phyloP scores from a whole-genome alignment of 1,140 invertebrate genomes.

The Aphelenchoides besseyi region DNA sequence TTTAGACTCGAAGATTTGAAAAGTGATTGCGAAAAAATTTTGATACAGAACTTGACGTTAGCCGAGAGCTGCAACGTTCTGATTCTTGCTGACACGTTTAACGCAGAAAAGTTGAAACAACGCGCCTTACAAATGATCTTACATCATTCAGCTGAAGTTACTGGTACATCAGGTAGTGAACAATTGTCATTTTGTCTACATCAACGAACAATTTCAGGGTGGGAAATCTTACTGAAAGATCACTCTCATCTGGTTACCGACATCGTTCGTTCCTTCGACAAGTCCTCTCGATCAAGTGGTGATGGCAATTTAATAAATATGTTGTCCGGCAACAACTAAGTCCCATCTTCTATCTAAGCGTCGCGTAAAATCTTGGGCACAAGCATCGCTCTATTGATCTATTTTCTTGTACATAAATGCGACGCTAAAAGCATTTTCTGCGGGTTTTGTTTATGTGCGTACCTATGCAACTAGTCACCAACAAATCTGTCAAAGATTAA shows the following conservation, averaged over 20 bases:
- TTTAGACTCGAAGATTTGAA: conserved; percentile 54
- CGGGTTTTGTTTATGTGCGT: no score
- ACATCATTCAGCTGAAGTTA: conserved; percentile 47
- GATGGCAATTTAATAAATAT: not conserved
- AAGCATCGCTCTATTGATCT: no score
- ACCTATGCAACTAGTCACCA: no score
- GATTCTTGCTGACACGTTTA: conserved; percentile 55
- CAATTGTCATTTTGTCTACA: not conserved
- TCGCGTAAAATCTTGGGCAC: no score
- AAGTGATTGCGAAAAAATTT: conserved; percentile 51
- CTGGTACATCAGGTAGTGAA: conserved; percentile 40
- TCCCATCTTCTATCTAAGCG: no score
- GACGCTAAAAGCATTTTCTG: no score
- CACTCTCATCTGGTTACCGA: conserved; percentile 55
- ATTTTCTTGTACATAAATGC: no score
- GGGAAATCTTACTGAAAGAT: conserved; percentile 44
- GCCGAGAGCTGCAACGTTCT: conserved; percentile 60
- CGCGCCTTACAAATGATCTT: conserved; percentile 54
- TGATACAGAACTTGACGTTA: conserved; percentile 49
- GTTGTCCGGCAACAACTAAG: not conserved
- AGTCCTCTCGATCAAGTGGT: conserved; percentile 24
- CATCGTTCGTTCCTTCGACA: conserved; percentile 44
- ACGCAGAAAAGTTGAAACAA: conserved; percentile 45
- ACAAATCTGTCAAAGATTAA: no score
- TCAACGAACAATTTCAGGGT: conserved; percentile 29